Evolutionary conservation across 53 echinoderm and acorn worm genomes (phyloP).

Genomic region (Crossaster papposus): DNA sequence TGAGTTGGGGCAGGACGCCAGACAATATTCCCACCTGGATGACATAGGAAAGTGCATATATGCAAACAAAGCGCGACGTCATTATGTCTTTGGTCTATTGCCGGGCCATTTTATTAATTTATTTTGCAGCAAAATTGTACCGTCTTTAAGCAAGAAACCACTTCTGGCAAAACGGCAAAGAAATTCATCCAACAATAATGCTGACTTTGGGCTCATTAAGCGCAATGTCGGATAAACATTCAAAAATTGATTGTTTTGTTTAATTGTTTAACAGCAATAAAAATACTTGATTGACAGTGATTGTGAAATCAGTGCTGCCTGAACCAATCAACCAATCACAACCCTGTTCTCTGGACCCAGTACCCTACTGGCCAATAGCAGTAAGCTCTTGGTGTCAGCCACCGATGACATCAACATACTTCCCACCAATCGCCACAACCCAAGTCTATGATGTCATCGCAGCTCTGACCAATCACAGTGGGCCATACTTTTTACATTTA

Average conservation of each 20-base stretch:
- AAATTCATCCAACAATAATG: neutral
- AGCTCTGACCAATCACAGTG: constrained; percentile 37
- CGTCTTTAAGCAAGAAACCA: neutral
- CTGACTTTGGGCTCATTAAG: neutral
- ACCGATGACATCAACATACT: constrained; percentile 50
- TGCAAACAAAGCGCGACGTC: too few species aligned
- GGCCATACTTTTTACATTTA: constrained; percentile 36
- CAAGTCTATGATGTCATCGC: constrained; percentile 42
- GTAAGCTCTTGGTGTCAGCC: neutral
- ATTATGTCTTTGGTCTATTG: too few species aligned
- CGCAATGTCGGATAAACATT: neutral
- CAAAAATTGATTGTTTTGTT: neutral
- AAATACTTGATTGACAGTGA: neutral
- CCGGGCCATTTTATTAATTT: neutral
- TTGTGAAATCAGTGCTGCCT: neutral
- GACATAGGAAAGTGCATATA: too few species aligned
- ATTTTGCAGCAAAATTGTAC: neutral
- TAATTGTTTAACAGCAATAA: neutral
- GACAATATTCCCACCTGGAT: too few species aligned
- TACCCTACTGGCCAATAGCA: constrained; percentile 29
- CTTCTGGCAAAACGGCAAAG: neutral
- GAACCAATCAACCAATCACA: constrained; percentile 29
- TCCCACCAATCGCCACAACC: constrained; percentile 34
- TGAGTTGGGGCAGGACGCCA: too few species aligned
- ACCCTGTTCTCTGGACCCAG: constrained; percentile 36